A percentile compares a stretch with the other conserved stretches of the same genome.
Evolutionary conservation across 1,140 invertebrate genomes (phyloP).

Genomic region (Bombus breviceps): DNA sequence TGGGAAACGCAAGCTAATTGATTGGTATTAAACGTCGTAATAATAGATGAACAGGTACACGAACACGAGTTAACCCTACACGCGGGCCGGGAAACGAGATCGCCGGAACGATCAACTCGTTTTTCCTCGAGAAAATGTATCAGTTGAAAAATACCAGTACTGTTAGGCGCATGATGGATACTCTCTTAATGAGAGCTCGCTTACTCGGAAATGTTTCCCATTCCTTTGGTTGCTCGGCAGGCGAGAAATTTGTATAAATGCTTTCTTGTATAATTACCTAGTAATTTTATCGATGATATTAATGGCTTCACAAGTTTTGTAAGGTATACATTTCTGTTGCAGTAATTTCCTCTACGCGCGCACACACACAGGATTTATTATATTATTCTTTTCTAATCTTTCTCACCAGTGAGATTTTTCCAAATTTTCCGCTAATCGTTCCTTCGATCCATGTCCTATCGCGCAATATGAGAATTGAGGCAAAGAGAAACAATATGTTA

Average conservation of each 20-base stretch:
- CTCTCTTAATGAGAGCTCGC: background rate
- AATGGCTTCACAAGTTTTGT: background rate
- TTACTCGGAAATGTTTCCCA: background rate
- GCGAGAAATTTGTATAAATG: background rate
- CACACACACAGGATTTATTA: no score
- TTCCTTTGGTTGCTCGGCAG: background rate
- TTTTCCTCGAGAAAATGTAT: background rate
- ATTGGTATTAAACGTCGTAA: constrained; percentile 25
- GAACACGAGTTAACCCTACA: background rate
- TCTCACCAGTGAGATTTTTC: no score
- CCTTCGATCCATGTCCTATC: no score
- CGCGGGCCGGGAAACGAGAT: background rate
- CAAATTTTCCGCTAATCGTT: no score
- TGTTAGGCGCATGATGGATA: constrained; percentile 26
- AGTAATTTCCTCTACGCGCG: background rate
- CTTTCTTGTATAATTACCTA: background rate
- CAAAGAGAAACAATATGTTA: no score
- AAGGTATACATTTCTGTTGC: background rate
- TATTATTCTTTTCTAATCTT: no score
- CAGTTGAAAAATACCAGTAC: constrained; percentile 3
- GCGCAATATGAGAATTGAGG: no score
- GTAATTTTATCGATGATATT: background rate
- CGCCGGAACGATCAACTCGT: background rate
- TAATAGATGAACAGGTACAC: background rate
- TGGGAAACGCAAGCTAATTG: constrained; percentile 23